phyloP scores from a whole-genome alignment of 2,888 invertebrate species.

The Pristionchus mayeri region DNA sequence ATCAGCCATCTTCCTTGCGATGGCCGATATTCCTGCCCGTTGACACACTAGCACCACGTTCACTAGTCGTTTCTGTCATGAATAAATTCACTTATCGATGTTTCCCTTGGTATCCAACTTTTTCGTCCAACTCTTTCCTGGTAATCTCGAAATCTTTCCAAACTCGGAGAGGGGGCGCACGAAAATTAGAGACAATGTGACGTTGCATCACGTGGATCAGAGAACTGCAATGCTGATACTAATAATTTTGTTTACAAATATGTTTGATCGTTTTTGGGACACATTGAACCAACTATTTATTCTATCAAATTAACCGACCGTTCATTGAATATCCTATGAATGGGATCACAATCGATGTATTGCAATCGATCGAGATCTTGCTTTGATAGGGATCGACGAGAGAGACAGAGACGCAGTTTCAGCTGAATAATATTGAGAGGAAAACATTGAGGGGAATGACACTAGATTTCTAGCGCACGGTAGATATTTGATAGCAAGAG shows the following conservation, averaged over 20 bases:
- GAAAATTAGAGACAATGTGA: constrained; percentile 33
- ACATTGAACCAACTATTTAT: neutral
- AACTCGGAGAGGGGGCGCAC: constrained; percentile 52
- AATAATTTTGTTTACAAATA: neutral
- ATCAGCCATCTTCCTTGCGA: neutral
- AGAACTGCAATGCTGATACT: neutral
- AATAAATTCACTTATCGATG: neutral
- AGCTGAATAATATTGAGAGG: constrained; percentile 8
- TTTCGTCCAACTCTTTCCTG: constrained; percentile 62
- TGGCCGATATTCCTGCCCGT: neutral
- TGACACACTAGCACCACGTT: constrained; percentile 35
- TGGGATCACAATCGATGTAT: constrained; percentile 53
- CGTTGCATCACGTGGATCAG: constrained; percentile 42
- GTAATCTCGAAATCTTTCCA: constrained; percentile 63
- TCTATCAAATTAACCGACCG: constrained; percentile 3
- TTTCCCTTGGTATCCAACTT: constrained; percentile 46
- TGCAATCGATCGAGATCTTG: constrained; percentile 55
- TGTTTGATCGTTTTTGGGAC: neutral
- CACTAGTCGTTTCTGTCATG: constrained; percentile 13
- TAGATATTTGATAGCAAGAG: neutral
- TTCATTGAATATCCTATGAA: constrained; percentile 50
- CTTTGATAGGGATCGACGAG: constrained; percentile 52
- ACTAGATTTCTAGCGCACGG: too few relatives aligned
- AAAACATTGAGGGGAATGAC: too few relatives aligned
- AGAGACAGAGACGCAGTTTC: neutral